phyloP scores from a whole-genome alignment of 2,888 invertebrate species.

The Sympetrum striolatum region DNA sequence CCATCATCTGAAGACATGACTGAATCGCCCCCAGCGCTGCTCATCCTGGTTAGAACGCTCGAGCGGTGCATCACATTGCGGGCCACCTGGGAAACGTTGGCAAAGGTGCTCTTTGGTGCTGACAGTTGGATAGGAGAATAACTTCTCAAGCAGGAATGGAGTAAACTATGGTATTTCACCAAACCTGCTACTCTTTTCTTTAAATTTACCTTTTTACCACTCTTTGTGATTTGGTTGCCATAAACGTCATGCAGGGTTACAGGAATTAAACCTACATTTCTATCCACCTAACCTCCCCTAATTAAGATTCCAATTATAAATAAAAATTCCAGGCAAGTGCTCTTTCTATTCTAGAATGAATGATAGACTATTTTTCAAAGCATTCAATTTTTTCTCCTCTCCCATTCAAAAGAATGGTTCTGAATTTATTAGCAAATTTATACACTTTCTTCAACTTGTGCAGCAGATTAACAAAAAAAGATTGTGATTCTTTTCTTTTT shows the following conservation, averaged over 20 bases:
- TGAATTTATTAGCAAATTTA: no score
- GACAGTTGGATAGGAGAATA: background rate
- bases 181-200: background rate
- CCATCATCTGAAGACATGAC: background rate
- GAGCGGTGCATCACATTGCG: conserved; percentile 52
- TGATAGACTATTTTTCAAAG: background rate
- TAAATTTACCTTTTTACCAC: no score
- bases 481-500: no score
- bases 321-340: background rate
- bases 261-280: background rate
- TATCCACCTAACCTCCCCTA: background rate
- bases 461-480: no score
- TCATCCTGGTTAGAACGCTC: conserved; percentile 41
- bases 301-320: background rate
- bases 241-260: background rate
- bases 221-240: background rate
- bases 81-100: conserved; percentile 52
- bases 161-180: background rate
- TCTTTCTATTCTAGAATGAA: background rate
- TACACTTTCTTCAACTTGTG: no score
- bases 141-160: background rate
- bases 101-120: conserved; percentile 9
- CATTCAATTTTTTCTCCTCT: no score
- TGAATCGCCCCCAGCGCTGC: background rate
- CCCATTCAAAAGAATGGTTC: no score